phyloP scores from a whole-genome alignment of 2,797 vertebrate genomes.

The Euphonia xanthogaster region DNA sequence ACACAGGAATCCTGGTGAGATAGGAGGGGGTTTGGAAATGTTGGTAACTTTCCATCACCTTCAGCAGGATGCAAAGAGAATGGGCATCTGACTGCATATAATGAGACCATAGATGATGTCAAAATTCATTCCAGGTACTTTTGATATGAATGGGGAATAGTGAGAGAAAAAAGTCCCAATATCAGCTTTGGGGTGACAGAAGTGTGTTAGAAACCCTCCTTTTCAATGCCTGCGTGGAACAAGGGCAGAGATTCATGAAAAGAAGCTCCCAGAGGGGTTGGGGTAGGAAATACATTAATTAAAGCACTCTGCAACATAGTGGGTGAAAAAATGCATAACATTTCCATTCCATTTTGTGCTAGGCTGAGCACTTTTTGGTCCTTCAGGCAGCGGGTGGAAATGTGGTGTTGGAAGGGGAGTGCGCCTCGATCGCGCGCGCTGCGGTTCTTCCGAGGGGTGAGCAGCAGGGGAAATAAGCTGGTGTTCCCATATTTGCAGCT shows the following conservation, averaged over 20 bases:
- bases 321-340: conserved; percentile 26
- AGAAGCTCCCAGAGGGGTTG: not conserved
- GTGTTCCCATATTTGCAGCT: conserved; percentile 49
- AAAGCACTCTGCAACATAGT: conserved; percentile 33
- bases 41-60: not conserved
- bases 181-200: not conserved
- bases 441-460: too few relatives aligned
- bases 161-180: not conserved
- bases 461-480: conserved; percentile 48
- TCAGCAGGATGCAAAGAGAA: not conserved
- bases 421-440: conserved; percentile 15
- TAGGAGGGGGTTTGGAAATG: not conserved
- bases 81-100: not conserved
- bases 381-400: conserved; percentile 36
- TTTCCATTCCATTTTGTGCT: conserved; percentile 54
- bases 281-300: conserved; percentile 56
- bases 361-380: conserved; percentile 53
- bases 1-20: not conserved
- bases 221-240: not conserved
- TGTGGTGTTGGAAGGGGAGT: not conserved
- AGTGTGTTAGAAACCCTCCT: not conserved
- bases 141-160: not conserved
- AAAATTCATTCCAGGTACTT: not conserved
- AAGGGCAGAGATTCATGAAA: conserved; percentile 35
- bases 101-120: not conserved